A percentile compares a stretch with the other conserved stretches of the same genome.
Evolutionary conservation across 2,113 vertebrate genomes (phyloP).

Genomic region (Datnioides undecimradiatus): DNA sequence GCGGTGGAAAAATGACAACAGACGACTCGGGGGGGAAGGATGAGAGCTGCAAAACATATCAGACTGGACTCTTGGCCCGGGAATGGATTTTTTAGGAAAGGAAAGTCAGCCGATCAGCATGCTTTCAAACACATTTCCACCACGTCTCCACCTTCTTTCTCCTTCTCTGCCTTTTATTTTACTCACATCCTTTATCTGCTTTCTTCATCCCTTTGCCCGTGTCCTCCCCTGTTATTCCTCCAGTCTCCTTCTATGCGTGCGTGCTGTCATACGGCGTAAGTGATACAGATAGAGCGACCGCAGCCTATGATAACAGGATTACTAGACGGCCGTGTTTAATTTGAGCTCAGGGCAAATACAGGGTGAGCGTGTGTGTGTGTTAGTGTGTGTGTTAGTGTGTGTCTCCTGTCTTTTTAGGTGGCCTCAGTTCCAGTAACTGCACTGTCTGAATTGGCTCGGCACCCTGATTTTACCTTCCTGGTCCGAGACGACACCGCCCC

Average conservation of each 20-base stretch:
- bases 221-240: neutral
- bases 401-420: slow-evolving; percentile 69
- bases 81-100: slow-evolving; percentile 12
- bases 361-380: slow-evolving; percentile 18
- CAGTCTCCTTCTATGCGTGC: neutral
- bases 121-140: neutral
- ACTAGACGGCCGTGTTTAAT: slow-evolving; percentile 62
- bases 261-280: slow-evolving; percentile 40
- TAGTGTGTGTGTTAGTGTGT: slow-evolving; percentile 17
- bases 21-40: neutral
- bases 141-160: neutral
- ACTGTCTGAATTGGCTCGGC: slow-evolving; percentile 51
- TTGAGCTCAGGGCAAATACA: slow-evolving; percentile 49
- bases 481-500: slow-evolving; percentile 31
- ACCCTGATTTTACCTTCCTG: slow-evolving; percentile 40
- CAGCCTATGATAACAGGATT: slow-evolving; percentile 72
- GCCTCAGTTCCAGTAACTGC: slow-evolving; percentile 70
- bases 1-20: neutral
- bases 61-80: neutral
- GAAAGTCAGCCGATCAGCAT: neutral
- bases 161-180: neutral
- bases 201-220: slow-evolving; percentile 2
- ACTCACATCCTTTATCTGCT: neutral
- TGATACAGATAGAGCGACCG: slow-evolving; percentile 64
- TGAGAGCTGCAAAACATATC: slow-evolving; percentile 12